Evolutionary conservation across 2,797 vertebrate genomes (phyloP).

Genomic region (Strix occidentalis): DNA sequence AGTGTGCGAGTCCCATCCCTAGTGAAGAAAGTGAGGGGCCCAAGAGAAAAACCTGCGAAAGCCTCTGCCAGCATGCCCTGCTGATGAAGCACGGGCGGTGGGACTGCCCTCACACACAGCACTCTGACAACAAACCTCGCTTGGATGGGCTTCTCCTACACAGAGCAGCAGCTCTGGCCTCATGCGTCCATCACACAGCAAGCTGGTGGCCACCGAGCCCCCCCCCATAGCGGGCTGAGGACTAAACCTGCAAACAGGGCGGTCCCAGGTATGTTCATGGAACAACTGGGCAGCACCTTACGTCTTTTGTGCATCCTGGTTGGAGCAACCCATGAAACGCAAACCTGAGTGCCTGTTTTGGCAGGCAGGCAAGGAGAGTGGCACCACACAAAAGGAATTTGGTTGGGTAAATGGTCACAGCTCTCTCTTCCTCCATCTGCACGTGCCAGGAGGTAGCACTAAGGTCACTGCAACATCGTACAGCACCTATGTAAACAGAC

Average conservation of each 20-base stretch:
- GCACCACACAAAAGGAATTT: neutral
- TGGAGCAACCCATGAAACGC: neutral
- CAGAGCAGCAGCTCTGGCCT: neutral
- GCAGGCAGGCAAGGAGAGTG: neutral
- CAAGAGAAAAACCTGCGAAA: neutral
- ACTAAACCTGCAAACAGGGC: neutral
- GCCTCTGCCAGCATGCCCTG: neutral
- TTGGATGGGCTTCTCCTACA: neutral
- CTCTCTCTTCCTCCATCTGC: neutral
- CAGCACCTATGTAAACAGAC: rapidly evolving
- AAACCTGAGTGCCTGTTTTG: rapidly evolving
- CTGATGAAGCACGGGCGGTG: neutral
- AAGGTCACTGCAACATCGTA: neutral
- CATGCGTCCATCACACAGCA: neutral
- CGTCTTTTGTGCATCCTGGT: neutral
- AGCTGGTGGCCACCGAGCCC: neutral
- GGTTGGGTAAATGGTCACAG: neutral
- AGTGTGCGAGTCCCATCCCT: neutral
- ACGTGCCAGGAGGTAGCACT: neutral
- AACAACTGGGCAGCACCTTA: neutral
- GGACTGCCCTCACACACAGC: neutral
- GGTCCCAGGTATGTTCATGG: neutral
- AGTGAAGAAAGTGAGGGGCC: neutral
- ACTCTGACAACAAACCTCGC: neutral
- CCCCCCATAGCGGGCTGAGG: rapidly evolving